Conservation (phyloP, 2,888 invertebrate species). For the Ormyrus thymus region DNA sequence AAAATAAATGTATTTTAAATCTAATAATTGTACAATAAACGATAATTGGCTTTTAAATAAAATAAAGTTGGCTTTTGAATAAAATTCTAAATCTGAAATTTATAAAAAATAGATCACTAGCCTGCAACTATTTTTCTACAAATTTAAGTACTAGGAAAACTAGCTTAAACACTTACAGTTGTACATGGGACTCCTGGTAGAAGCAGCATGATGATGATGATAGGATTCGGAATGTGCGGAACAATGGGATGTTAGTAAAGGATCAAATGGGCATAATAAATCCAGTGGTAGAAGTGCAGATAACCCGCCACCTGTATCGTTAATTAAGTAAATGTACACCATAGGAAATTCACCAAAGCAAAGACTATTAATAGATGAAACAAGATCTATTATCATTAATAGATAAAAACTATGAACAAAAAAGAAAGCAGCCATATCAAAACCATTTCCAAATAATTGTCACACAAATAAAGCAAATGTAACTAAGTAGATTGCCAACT, state of each 20-base stretch:
- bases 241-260: conserved; percentile 73
- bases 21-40: neutral
- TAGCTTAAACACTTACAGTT: conserved; percentile 72
- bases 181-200: conserved; percentile 72
- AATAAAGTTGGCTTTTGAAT: neutral
- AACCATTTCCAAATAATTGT: neutral
- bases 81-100: neutral
- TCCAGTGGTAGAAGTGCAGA: conserved; percentile 73
- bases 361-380: conserved; percentile 15
- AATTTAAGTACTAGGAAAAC: conserved; percentile 43
- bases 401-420: conserved; percentile 3
- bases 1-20: neutral
- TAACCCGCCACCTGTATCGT: conserved; percentile 71
- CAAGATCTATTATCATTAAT: too few species aligned
- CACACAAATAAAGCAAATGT: conserved; percentile 24
- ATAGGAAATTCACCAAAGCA: conserved; percentile 26
- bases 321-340: conserved; percentile 49
- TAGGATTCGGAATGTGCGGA: conserved; percentile 74
- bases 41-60: neutral
- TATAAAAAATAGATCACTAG: neutral
- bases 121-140: conserved; percentile 10
- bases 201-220: conserved; percentile 73
- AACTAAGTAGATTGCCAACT: conserved; percentile 1
- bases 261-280: conserved; percentile 73
- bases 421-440: conserved; percentile 17